phyloP scores from a whole-genome alignment of 2,113 vertebrate species.

The Trematomus loennbergii region DNA sequence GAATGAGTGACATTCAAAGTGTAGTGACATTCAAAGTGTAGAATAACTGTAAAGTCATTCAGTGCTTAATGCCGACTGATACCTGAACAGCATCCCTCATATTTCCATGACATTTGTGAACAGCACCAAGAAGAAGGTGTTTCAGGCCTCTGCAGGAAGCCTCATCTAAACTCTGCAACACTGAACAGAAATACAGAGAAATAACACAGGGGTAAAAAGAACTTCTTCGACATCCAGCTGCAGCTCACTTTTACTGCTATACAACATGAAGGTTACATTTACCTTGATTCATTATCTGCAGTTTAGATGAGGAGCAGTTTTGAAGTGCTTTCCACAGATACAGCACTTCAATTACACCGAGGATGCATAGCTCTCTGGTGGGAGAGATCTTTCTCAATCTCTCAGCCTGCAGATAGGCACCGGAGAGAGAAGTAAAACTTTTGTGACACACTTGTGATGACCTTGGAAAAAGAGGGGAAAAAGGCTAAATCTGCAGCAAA shows the following conservation, averaged over 20 bases:
- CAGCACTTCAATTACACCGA: slow-evolving; percentile 94
- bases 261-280: slow-evolving; percentile 5
- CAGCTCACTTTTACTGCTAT: neutral
- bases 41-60: neutral
- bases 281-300: slow-evolving; percentile 99
- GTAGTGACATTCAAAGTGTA: neutral
- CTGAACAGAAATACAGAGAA: slow-evolving; percentile 72
- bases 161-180: slow-evolving; percentile 93
- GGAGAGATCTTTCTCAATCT: slow-evolving; percentile 90
- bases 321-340: slow-evolving; percentile 98
- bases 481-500: neutral
- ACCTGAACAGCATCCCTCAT: slow-evolving; percentile 95
- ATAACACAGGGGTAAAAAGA: neutral
- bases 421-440: slow-evolving; percentile 6
- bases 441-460: neutral
- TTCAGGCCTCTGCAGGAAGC: slow-evolving; percentile 88
- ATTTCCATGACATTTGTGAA: slow-evolving; percentile 98
- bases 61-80: neutral
- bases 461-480: neutral
- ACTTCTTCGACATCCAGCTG: neutral
- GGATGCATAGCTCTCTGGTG: slow-evolving; percentile 91
- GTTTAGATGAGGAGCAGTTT: slow-evolving; percentile 94
- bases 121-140: slow-evolving; percentile 95
- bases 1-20: neutral
- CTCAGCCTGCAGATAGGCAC: slow-evolving; percentile 88